Conservation (phyloP, 2,888 invertebrate genomes). For the Dilophus febrilis region DNA sequence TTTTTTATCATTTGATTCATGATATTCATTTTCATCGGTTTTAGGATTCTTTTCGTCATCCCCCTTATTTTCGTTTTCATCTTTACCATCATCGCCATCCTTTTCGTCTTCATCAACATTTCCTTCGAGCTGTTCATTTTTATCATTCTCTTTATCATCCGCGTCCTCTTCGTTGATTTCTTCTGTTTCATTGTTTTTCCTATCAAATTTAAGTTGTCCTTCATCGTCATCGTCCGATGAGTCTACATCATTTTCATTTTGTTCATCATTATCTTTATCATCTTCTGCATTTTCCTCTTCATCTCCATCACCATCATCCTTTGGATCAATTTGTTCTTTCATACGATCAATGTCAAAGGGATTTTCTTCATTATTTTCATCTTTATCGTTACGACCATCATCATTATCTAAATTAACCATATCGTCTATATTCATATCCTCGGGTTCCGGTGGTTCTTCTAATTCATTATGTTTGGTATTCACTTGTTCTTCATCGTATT, state of each 20-base stretch:
- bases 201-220: constrained; percentile 23
- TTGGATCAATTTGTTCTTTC: constrained; percentile 37
- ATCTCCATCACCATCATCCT: constrained; percentile 20
- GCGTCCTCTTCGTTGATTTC: constrained; percentile 27
- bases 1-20: constrained; percentile 25
- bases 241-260: constrained; percentile 28
- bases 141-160: constrained; percentile 33
- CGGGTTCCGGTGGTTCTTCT: constrained; percentile 61
- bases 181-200: constrained; percentile 27
- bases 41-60: constrained; percentile 16
- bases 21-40: constrained; percentile 14
- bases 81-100: constrained; percentile 28
- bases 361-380: constrained; percentile 49
- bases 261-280: constrained; percentile 15
- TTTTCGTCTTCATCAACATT: constrained; percentile 40
- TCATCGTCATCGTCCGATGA: background rate
- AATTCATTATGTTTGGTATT: constrained; percentile 69
- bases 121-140: constrained; percentile 13
- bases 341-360: constrained; percentile 72
- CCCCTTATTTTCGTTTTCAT: constrained; percentile 26
- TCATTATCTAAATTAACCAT: constrained; percentile 60
- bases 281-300: constrained; percentile 19
- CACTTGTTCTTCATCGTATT: constrained; percentile 59
- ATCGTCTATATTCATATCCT: constrained; percentile 76
- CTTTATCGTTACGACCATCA: constrained; percentile 35